phyloP scores from a whole-genome alignment of 1,140 invertebrate genomes.

The Chironomus striatipennis region DNA sequence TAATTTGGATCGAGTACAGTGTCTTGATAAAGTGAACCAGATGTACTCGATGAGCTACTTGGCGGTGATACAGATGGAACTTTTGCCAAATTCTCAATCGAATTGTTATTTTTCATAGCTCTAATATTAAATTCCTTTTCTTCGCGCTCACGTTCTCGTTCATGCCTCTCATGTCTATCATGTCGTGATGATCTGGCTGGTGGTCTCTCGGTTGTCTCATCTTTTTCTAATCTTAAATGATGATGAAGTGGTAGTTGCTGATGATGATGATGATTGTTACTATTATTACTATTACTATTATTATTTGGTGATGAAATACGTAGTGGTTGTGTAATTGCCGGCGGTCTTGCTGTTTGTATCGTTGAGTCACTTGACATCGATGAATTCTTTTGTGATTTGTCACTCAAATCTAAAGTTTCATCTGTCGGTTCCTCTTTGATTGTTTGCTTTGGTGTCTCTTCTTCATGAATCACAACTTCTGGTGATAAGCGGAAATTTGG shows the following conservation, averaged over 20 bases:
- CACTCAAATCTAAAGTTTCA: slow-evolving; percentile 10
- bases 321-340: not conserved
- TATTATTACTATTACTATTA: not conserved
- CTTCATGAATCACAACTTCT: slow-evolving; percentile 9
- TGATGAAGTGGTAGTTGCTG: not conserved
- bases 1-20: slow-evolving; percentile 42
- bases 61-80: slow-evolving; percentile 45
- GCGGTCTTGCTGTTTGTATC: not conserved
- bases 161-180: not conserved
- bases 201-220: not conserved
- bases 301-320: slow-evolving; percentile 12
- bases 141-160: not conserved
- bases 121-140: slow-evolving; percentile 11
- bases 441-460: slow-evolving; percentile 8
- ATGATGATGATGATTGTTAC: not conserved
- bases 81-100: not conserved
- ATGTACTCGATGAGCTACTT: slow-evolving; percentile 50
- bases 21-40: slow-evolving; percentile 31
- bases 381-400: not conserved
- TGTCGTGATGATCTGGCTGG: not conserved
- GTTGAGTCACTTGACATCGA: not conserved
- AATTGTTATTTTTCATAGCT: slow-evolving; percentile 28
- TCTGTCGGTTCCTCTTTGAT: slow-evolving; percentile 8
- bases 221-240: not conserved
- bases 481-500: not conserved